phyloP scores from a whole-genome alignment of 2,888 invertebrate species.

The Anoncus sp. region DNA sequence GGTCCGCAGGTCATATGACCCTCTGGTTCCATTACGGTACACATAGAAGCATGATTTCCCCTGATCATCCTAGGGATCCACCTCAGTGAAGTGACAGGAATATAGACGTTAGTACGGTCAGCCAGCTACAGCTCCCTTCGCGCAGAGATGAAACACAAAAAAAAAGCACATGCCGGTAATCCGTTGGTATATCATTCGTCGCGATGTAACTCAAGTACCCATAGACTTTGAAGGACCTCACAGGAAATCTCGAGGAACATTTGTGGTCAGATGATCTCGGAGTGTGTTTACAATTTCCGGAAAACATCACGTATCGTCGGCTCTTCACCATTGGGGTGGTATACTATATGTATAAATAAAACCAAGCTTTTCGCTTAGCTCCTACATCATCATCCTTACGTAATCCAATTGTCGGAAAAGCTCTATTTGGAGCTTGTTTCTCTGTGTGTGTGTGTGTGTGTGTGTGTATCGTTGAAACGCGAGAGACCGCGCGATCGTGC shows the following conservation, averaged over 20 bases:
- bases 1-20: conserved; percentile 26
- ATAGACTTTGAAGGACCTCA: conserved; percentile 14
- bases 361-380: conserved; percentile 46
- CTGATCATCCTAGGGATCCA: neutral
- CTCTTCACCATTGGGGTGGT: neutral
- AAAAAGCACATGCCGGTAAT: conserved; percentile 32
- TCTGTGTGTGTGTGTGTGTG: neutral
- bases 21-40: conserved; percentile 36
- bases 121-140: conserved; percentile 1
- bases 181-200: conserved; percentile 33
- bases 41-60: conserved; percentile 1
- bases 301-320: neutral
- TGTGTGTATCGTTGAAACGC: conserved; percentile 48
- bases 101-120: conserved; percentile 17
- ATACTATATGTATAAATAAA: conserved; percentile 12
- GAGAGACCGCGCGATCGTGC: conserved; percentile 10
- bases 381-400: conserved; percentile 59
- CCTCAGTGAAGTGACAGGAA: neutral
- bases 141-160: neutral
- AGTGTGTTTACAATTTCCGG: neutral
- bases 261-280: neutral
- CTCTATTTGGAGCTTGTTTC: conserved; percentile 54
- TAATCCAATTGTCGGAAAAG: conserved; percentile 63
- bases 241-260: neutral
- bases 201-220: conserved; percentile 14